Percentiles rank a stretch among this genome's conserved stretches.
phyloP scores from a whole-genome alignment of 2,797 vertebrate species.

The Melanotaenia pygmaea region DNA sequence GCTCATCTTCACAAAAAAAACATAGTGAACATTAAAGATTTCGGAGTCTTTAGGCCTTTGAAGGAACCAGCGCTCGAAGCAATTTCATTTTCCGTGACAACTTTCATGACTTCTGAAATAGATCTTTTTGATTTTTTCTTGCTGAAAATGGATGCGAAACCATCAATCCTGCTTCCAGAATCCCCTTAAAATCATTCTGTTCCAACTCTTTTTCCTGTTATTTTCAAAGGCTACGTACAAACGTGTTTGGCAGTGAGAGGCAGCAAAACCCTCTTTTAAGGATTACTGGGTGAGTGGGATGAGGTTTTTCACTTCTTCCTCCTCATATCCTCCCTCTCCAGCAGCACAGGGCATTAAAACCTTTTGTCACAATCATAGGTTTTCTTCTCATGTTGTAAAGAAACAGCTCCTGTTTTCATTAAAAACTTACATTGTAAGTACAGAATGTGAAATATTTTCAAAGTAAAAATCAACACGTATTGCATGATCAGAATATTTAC shows the following conservation, averaged over 20 bases:
- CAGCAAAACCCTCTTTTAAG: constrained; percentile 58
- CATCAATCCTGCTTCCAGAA: constrained; percentile 31
- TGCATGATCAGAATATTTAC: neutral
- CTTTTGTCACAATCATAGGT: constrained; percentile 13
- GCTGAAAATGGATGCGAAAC: constrained; percentile 28
- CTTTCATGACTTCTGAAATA: constrained; percentile 28
- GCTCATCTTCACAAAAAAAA: neutral
- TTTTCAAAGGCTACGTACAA: constrained; percentile 62
- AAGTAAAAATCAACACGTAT: neutral
- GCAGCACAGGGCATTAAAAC: constrained; percentile 24
- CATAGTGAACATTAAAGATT: constrained; percentile 5
- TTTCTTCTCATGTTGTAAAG: constrained; percentile 16
- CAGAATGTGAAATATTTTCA: neutral
- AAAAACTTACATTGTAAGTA: neutral
- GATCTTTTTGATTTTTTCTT: constrained; percentile 21
- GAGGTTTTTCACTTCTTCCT: constrained; percentile 47
- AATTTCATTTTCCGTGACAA: constrained; percentile 14
- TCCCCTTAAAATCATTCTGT: constrained; percentile 49
- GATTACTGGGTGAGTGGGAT: constrained; percentile 63
- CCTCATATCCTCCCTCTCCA: constrained; percentile 27
- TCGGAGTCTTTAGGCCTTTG: constrained; percentile 13
- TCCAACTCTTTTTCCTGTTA: constrained; percentile 28
- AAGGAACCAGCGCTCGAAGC: constrained; percentile 12
- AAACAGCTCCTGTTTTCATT: neutral
- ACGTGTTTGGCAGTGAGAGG: constrained; percentile 58